Evolutionary conservation across 2,797 vertebrate species (phyloP), one percentile per base, ranked within the genome.

Genomic region (Leuciscus waleckii): DNA sequence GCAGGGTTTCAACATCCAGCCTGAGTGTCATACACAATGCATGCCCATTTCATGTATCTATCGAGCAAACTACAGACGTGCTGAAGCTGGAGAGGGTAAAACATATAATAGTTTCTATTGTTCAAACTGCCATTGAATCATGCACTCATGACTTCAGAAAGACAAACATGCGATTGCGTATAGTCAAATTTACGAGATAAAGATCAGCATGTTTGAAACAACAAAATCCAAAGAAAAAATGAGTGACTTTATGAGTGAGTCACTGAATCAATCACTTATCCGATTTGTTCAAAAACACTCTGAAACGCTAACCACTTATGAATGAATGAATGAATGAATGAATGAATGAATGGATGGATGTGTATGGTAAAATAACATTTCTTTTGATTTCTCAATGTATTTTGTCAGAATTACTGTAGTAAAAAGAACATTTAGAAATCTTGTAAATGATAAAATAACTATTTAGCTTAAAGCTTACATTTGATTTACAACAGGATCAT

Each of bases 1-100:
- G 73, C 58, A 83, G 83, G 67, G 84, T 88, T 81, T 81, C 85
- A 88, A 76, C 87, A 79, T 89, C 89, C 85, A 58, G 74, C 32
- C 78, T 84, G 84, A 91, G 87, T 69, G 65, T 84, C 81, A 69
- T 89, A 91, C 84, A 89, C 90, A 91, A 88, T 90, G 90, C 87
- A 90, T 86, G 83, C 81, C 70, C 19, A 26, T 63, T 88, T 89
- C 81, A 89, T 82, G 85, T 71, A 23, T 75, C 70, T 82, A 41
- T 51, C 46, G 58, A 77, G 29, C 71, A 85, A 83, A 87, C 51
- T 69, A 81, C 77, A 58, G 63, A 49, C 54, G 46, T 83, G 63
- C 70, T 79, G 65, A 83, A 84, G 35, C 3, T 67, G 67, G 63
- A 35, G 41, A 75, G 75, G 61, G 14, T 19, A 73, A 79, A 75